phyloP scores from a whole-genome alignment of 2,113 vertebrate genomes.

The Orthonyx spaldingii region DNA sequence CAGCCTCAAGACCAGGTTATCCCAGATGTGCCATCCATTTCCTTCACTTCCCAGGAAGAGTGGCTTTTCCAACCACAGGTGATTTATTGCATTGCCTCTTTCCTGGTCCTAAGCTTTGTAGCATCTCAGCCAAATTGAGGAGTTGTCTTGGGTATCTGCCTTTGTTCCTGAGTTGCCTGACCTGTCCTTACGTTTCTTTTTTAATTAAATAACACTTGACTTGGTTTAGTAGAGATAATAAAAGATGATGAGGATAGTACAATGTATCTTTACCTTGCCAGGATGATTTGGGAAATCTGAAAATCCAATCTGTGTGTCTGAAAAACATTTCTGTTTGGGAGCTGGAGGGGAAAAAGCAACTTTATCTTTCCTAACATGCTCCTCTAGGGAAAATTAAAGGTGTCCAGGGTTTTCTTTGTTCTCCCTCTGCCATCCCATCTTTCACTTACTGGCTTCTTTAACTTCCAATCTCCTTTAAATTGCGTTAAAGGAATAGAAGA shows the following conservation, averaged over 20 bases:
- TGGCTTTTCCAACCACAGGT: not conserved
- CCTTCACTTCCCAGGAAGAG: not conserved
- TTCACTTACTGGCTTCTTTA: constrained; percentile 46
- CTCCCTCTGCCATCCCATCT: not conserved
- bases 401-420: not conserved
- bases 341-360: not conserved
- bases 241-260: not conserved
- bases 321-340: not conserved
- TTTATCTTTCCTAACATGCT: not conserved
- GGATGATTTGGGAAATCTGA: not conserved
- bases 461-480: constrained; percentile 54
- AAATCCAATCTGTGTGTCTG: constrained; percentile 30
- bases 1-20: not conserved
- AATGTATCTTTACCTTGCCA: constrained; percentile 24
- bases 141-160: not conserved
- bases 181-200: not conserved
- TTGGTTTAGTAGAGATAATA: constrained; percentile 16
- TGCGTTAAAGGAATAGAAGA: constrained; percentile 39
- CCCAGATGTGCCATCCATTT: not conserved
- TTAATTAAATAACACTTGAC: constrained; percentile 36
- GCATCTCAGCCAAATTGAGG: not conserved
- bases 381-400: constrained; percentile 26
- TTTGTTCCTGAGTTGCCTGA: not conserved
- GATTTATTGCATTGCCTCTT: not conserved
- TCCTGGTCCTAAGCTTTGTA: not conserved